Evolutionary conservation across 2,797 vertebrate species (phyloP).

Genomic region (Dendrocincla tyrannina): DNA sequence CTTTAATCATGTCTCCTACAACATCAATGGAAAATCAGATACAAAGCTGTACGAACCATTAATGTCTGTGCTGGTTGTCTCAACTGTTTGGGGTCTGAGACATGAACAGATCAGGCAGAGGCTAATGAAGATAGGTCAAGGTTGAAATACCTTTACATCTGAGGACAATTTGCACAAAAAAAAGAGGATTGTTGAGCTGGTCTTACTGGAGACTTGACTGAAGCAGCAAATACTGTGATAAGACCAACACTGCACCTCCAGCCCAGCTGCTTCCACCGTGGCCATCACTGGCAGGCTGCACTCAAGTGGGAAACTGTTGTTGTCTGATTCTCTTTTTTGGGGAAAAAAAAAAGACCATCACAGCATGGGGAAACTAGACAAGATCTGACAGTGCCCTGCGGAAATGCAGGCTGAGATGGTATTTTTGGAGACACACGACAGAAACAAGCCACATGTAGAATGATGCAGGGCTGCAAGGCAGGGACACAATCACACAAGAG

Average conservation of each 20-base stretch:
- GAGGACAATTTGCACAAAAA: neutral
- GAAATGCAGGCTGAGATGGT: neutral
- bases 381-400: neutral
- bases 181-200: neutral
- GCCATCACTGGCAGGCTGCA: neutral
- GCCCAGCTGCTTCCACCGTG: fast-evolving
- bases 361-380: neutral
- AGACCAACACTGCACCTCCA: neutral
- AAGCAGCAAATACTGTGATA: neutral
- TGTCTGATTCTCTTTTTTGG: neutral
- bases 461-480: neutral
- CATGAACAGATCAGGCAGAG: neutral
- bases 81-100: neutral
- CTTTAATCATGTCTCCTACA: conserved; percentile 23
- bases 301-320: neutral
- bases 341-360: neutral
- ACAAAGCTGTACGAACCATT: neutral
- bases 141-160: neutral
- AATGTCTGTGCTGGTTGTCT: neutral
- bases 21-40: conserved; percentile 6
- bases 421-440: neutral
- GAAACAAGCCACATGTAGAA: neutral
- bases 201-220: neutral
- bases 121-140: neutral
- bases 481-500: fast-evolving